phyloP scores from a whole-genome alignment of 2,113 vertebrate genomes.

The Oriolus oriolus region DNA sequence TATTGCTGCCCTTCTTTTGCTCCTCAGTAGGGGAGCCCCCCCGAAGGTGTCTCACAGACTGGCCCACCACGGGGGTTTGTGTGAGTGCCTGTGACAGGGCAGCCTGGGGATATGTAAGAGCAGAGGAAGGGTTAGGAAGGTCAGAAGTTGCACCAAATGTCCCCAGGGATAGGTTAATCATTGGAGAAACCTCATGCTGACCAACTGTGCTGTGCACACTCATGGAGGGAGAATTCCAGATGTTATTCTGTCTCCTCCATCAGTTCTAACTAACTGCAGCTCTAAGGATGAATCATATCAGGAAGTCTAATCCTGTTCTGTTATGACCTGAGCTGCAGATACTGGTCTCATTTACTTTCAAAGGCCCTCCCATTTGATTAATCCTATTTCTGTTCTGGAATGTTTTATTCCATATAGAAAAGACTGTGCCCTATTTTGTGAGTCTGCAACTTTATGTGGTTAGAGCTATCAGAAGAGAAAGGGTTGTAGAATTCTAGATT shows the following conservation, averaged over 20 bases:
- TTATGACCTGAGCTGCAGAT: background rate
- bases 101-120: background rate
- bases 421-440: background rate
- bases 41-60: background rate
- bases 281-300: background rate
- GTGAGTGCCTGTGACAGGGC: background rate
- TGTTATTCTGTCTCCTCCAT: background rate
- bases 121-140: background rate
- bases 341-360: background rate
- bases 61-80: background rate
- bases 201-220: background rate
- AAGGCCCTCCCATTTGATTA: background rate
- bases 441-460: background rate
- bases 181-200: background rate
- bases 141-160: background rate
- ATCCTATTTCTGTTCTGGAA: background rate
- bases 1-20: background rate
- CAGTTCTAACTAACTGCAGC: background rate
- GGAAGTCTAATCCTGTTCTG: background rate
- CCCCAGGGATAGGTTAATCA: background rate
- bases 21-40: background rate
- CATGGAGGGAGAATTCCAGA: background rate
- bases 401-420: background rate
- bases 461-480: background rate
- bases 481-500: background rate